Percentiles rank a stretch among this genome's conserved stretches.
Conservation (phyloP, 2,113 vertebrate species). For the Megaleporinus macrocephalus region DNA sequence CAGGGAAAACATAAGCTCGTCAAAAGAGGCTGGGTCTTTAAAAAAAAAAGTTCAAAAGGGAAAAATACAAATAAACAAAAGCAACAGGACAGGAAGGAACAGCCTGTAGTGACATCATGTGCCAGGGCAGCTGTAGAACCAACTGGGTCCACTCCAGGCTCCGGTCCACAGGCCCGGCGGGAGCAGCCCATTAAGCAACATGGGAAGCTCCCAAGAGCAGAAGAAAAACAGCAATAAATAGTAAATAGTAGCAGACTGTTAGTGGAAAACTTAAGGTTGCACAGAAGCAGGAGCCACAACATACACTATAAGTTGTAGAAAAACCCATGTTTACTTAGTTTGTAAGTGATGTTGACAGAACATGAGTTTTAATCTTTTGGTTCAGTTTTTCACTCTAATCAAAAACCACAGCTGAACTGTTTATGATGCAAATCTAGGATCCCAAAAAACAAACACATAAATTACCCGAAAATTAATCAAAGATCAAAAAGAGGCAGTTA, state of each 20-base stretch:
- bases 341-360: constrained; percentile 7
- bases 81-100: constrained; percentile 63
- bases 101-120: constrained; percentile 63
- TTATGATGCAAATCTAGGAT: neutral
- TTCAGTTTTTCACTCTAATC: neutral
- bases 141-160: constrained; percentile 52
- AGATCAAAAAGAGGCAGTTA: constrained; percentile 60
- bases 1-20: constrained; percentile 68
- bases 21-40: constrained; percentile 63
- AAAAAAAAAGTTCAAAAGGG: constrained; percentile 56
- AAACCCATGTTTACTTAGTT: constrained; percentile 22
- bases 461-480: constrained; percentile 17
- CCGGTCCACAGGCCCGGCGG: constrained; percentile 7
- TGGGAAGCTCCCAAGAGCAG: constrained; percentile 3
- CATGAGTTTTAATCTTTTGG: neutral
- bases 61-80: constrained; percentile 70
- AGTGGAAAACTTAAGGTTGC: constrained; percentile 9
- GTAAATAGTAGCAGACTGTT: neutral
- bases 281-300: constrained; percentile 32
- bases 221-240: constrained; percentile 22
- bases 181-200: constrained; percentile 15
- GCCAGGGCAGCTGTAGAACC: constrained; percentile 56
- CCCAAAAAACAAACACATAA: constrained; percentile 20
- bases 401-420: neutral
- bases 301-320: neutral